phyloP scores from a whole-genome alignment of 2,888 invertebrate genomes.

The Opisthograptis luteolata region DNA sequence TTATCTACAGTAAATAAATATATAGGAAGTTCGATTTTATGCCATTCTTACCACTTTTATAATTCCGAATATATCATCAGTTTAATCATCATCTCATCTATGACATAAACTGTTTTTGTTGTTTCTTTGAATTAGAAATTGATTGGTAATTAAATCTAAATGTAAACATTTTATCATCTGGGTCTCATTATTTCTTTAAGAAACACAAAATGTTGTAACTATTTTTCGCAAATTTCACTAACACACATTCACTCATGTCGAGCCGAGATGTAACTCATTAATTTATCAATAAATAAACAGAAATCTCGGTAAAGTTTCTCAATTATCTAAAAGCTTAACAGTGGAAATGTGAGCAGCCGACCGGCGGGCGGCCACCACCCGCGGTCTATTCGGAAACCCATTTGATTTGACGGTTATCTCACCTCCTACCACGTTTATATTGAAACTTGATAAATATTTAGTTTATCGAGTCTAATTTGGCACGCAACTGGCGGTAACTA shows the following conservation, averaged over 20 bases:
- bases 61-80: no score
- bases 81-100: no score
- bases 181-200: no score
- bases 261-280: neutral
- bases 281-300: slow-evolving; percentile 22
- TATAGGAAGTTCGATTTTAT: no score
- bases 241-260: neutral
- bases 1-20: no score
- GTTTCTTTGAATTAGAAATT: no score
- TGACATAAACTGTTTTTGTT: no score
- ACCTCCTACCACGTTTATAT: slow-evolving; percentile 82
- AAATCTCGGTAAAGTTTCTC: slow-evolving; percentile 38
- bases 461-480: slow-evolving; percentile 82
- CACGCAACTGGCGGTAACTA: slow-evolving; percentile 63
- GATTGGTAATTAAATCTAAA: no score
- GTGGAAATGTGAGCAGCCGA: slow-evolving; percentile 60
- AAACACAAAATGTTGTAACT: no score
- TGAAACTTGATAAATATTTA: slow-evolving; percentile 83
- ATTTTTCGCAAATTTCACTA: no score
- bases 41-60: no score
- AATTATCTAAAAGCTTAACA: slow-evolving; percentile 50
- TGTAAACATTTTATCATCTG: no score
- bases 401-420: slow-evolving; percentile 81
- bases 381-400: slow-evolving; percentile 76
- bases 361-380: slow-evolving; percentile 54